Evolutionary conservation across 2,113 vertebrate genomes (phyloP).

Genomic region (Microcebus tavaratra): DNA sequence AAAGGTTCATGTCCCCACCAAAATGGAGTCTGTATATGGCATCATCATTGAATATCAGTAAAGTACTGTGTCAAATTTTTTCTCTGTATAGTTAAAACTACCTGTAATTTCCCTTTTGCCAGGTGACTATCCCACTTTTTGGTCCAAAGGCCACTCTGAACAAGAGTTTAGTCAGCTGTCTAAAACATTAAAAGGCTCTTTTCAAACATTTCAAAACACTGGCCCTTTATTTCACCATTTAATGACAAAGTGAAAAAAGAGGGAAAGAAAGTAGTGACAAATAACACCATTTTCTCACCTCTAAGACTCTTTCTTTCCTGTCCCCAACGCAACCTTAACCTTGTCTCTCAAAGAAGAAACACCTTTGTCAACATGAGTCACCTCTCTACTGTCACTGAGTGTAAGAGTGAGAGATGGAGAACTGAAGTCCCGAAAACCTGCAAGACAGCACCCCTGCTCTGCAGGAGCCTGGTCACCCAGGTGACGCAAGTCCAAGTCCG

Average conservation of each 20-base stretch:
- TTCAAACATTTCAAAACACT: not conserved
- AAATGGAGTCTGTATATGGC: not conserved
- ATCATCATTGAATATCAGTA: not conserved
- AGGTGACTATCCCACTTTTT: not conserved
- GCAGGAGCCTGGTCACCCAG: not conserved
- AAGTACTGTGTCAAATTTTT: not conserved
- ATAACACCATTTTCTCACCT: slow-evolving; percentile 16
- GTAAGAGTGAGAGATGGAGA: not conserved
- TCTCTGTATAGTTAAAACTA: not conserved
- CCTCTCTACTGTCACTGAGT: not conserved
- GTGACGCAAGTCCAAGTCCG: not conserved
- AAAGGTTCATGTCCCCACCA: not conserved
- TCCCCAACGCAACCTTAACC: not conserved
- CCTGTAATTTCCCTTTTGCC: not conserved
- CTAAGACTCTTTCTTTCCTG: not conserved
- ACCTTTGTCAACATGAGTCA: not conserved
- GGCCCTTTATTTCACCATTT: not conserved
- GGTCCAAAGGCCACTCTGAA: not conserved
- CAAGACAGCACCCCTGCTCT: too few relatives aligned
- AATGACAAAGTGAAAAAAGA: not conserved
- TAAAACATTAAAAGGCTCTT: slow-evolving; percentile 19
- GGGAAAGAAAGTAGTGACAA: not conserved
- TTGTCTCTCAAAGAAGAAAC: not conserved
- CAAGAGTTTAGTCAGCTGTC: not conserved
- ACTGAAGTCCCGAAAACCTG: not conserved